A percentile compares a stretch with the other conserved stretches of the same genome.
phyloP scores from a whole-genome alignment of 2,113 vertebrate species.

The Labeo catla region DNA sequence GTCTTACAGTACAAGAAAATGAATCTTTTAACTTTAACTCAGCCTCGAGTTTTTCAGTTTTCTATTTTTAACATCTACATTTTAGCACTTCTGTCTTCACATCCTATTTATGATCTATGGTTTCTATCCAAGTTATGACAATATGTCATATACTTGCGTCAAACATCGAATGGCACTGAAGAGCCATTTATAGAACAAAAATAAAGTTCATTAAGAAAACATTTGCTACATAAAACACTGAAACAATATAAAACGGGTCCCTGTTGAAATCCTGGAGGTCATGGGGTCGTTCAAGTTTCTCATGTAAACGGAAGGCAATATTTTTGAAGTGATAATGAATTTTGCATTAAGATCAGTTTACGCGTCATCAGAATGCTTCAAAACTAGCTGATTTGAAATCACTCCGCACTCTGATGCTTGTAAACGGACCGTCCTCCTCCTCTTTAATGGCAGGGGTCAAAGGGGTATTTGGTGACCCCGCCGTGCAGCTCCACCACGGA shows the following conservation, averaged over 20 bases:
- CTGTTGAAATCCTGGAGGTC: neutral
- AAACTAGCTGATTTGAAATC: neutral
- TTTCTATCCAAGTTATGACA: slow-evolving; percentile 11
- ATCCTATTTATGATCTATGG: neutral
- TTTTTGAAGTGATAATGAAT: neutral
- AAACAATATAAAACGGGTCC: neutral
- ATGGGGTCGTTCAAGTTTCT: slow-evolving; percentile 45
- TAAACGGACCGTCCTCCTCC: neutral
- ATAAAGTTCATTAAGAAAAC: slow-evolving; percentile 19
- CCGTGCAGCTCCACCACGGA: slow-evolving; percentile 78
- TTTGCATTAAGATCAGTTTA: neutral
- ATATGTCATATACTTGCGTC: slow-evolving; percentile 19
- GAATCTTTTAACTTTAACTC: slow-evolving; percentile 23
- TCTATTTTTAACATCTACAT: neutral
- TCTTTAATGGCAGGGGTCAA: slow-evolving; percentile 76
- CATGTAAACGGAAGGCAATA: slow-evolving; percentile 61
- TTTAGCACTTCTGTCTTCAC: neutral
- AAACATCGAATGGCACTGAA: neutral
- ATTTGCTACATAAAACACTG: neutral
- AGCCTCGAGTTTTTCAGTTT: neutral
- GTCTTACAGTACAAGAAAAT: slow-evolving; percentile 61
- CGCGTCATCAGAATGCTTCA: neutral
- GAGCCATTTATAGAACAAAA: neutral
- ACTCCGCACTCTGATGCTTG: neutral
- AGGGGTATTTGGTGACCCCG: slow-evolving; percentile 77